Conservation (phyloP, 2,797 vertebrate species). For the Simalia tracyae region DNA sequence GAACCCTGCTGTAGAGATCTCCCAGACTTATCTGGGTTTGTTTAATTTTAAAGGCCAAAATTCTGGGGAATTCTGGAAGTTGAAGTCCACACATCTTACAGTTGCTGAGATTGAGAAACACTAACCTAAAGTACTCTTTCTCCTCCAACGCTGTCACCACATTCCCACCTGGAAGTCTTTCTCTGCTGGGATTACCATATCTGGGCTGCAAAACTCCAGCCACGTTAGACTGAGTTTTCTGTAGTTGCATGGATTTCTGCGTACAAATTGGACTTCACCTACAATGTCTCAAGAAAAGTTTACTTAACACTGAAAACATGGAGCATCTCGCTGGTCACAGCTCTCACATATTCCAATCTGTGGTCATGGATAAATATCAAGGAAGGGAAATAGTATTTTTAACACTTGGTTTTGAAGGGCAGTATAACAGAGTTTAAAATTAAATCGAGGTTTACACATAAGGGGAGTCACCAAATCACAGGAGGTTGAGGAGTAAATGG, state of each 20-base stretch:
- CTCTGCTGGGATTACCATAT: not conserved
- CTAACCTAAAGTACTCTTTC: not conserved
- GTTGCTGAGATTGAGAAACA: not conserved
- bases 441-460: not conserved
- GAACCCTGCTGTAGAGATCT: too few species aligned
- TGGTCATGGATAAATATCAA: not conserved
- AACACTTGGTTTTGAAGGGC: not conserved
- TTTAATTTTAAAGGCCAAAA: too few species aligned
- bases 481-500: too few species aligned
- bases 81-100: not conserved
- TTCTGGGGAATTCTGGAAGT: not conserved
- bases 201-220: not conserved
- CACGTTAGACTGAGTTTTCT: not conserved
- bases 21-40: too few species aligned
- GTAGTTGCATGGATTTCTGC: not conserved
- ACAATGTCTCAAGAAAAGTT: not conserved
- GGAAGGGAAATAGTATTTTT: not conserved
- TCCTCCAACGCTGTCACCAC: not conserved
- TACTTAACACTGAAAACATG: not conserved
- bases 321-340: not conserved
- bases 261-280: too few species aligned
- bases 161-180: not conserved
- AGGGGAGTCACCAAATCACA: not conserved
- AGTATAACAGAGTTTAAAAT: not conserved
- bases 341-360: not conserved